Evolutionary conservation across 2,888 invertebrate genomes (phyloP), one percentile per base, ranked within the genome.

Genomic region (Nematopogon swammerdamellus): DNA sequence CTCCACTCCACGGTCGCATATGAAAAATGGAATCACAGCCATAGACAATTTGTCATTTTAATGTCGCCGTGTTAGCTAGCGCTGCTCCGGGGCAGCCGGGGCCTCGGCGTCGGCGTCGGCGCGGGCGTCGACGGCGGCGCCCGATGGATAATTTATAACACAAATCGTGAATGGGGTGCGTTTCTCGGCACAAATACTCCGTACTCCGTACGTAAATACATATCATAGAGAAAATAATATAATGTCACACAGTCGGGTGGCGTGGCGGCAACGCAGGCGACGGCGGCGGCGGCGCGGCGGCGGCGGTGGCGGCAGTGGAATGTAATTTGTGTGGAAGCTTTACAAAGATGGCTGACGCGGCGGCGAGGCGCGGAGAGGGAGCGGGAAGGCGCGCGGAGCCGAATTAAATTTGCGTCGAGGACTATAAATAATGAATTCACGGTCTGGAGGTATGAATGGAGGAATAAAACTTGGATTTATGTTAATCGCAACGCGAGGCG

Each of bases 31-130:
- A 66, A 68, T 67, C 63, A 63, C 61, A 62, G 66, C 64, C 60
- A 64, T 63, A 60, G 63, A 68, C 69, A 61, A 72, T 72, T 71
- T 71, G 70, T 72, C 70, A 72, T 72, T 72, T 69, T 71, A 70
- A 72, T 70, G 69, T 65, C 65, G 65, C 65, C 64, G 59, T 65
- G 68, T 68, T 65, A 62, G 68, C 68, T 65, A 62, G 60, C 67
- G 58, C 62, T 59, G 59, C 59, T 46, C 14, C 45, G 45, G 10
- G 3, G n/a, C 45, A 10, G 20, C 20, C 16, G 19, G 8, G 6
- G 36, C 36, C 36, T n/a, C n/a, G n/a, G 36, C 8, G 36, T 14
- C 11, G 36, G 11, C 14, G n/a, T 6, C 25, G 25, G 4, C 25
- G 25, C 36, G 6, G 36, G 25, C 25, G 25, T 25, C 14, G 36